Conservation (phyloP, 2,113 vertebrate species). For the Myanophis thanlyinensis region DNA sequence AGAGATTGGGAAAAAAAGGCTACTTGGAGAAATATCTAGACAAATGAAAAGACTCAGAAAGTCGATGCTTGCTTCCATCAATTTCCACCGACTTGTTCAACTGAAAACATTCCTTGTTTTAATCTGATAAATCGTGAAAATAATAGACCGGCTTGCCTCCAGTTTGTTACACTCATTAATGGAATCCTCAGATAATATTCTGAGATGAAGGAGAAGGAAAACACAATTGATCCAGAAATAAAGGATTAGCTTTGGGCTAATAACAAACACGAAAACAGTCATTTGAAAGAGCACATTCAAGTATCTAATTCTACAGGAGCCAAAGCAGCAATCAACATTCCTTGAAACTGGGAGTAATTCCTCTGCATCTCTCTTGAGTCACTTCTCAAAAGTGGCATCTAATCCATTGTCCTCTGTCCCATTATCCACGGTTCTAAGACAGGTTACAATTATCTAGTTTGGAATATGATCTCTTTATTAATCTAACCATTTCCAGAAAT, state of each 20-base stretch:
- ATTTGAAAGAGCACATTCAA: background rate
- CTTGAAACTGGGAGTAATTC: constrained; percentile 6
- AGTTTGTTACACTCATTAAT: background rate
- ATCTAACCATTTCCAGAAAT: constrained; percentile 38
- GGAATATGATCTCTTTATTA: constrained; percentile 8
- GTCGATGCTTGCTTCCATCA: background rate
- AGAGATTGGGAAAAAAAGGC: background rate
- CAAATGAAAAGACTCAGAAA: background rate
- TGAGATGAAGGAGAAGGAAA: background rate
- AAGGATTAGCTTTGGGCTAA: background rate
- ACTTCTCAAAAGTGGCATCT: constrained; percentile 12
- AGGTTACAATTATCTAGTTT: constrained; percentile 30
- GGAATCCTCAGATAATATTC: background rate
- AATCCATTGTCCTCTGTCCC: background rate
- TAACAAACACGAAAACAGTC: background rate
- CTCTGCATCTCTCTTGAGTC: background rate
- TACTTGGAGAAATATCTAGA: no score
- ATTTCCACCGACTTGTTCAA: background rate
- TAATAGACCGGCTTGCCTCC: background rate
- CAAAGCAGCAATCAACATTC: constrained; percentile 1
- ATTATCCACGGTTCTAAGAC: background rate
- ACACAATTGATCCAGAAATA: background rate
- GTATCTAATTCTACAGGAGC: background rate
- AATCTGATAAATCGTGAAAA: background rate
- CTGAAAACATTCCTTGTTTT: background rate